Evolutionary conservation across 2,797 vertebrate species (phyloP).

Genomic region (Sebastes hopkinsi): DNA sequence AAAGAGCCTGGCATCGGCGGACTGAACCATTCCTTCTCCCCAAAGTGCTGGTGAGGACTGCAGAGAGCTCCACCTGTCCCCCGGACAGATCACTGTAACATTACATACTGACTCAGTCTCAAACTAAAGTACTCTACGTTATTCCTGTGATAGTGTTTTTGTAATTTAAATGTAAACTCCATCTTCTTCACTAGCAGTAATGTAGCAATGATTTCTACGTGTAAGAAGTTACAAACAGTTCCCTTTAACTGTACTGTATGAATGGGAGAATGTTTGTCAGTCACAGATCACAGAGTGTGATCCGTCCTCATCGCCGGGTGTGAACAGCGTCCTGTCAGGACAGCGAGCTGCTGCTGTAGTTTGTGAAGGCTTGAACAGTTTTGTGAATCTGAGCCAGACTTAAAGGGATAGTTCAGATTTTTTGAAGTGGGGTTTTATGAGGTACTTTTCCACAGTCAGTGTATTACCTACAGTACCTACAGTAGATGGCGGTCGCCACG

Average conservation of each 20-base stretch:
- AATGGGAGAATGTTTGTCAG: not conserved
- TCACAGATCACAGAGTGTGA: not conserved
- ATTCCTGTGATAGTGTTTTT: not conserved
- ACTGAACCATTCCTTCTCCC: conserved; percentile 94
- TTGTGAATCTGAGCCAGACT: not conserved
- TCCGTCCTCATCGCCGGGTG: not conserved
- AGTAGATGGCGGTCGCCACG: no score
- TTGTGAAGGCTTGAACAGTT: no score
- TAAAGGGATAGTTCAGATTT: not conserved
- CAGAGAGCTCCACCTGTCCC: no score
- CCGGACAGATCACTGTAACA: no score
- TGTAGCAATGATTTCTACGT: not conserved
- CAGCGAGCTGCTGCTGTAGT: no score
- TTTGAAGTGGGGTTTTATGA: not conserved
- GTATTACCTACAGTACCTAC: not conserved
- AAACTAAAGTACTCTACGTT: not conserved
- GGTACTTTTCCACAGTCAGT: not conserved
- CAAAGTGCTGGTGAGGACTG: conserved; percentile 89
- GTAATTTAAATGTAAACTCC: not conserved
- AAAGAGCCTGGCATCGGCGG: conserved; percentile 89
- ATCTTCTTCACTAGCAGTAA: not conserved
- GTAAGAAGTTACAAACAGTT: not conserved
- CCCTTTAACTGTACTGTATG: no score
- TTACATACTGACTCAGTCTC: not conserved
- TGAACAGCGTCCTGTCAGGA: not conserved